Base-by-base conservation (phyloP, 2,888 invertebrate species). In the Calliphora vomitoria region DNA sequence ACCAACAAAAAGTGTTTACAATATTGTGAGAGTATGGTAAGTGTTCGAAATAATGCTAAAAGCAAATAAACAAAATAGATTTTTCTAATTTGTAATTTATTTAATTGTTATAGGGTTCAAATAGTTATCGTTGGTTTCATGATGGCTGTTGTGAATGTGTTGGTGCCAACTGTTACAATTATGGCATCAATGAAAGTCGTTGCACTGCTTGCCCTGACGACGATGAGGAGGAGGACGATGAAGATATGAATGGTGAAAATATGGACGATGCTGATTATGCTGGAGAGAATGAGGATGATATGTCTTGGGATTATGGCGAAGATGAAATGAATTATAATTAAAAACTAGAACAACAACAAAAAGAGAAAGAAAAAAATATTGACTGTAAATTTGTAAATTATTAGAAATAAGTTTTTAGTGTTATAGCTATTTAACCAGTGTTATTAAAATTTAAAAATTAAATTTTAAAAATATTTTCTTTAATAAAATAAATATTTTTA, bases 71-170 rank as follows among this genome's bases (percentile, higher is more conserved):
- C 41, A 25, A 41, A 10, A 8, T 55, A 31, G 13, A 20, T 78
- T 44, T 55, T 31, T 15, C 35, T 55, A 18, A 18, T 50, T 35
- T 58, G 13, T 18, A 10, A 60, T 71, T 50, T 50, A 18, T 58
- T 60, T 11, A 25, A 25, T 66, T 72, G 10, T 72, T 76, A 20
- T 62, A 87, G 87, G 93, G 93, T 0, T 91, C 93, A 8, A 92
- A 89, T 74, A 92, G 93, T 93, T 98, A 95, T 94, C 96, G 98
- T 89, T 98, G 98, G 98, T 98, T 98, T 94, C 98, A 98, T 93
- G 97, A 98, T 91, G 98, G 98, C 5, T 98, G 98, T 93, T 98
- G 98, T 92, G 97, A 98, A 93, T 98, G 98, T 92, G 96, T 98
- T 71, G 98, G 98, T 3, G 95, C 96, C 89, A 96, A 96, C 68